Base-by-base conservation (phyloP, 2,888 invertebrate genomes). In the Netelia fuscicornis region DNA sequence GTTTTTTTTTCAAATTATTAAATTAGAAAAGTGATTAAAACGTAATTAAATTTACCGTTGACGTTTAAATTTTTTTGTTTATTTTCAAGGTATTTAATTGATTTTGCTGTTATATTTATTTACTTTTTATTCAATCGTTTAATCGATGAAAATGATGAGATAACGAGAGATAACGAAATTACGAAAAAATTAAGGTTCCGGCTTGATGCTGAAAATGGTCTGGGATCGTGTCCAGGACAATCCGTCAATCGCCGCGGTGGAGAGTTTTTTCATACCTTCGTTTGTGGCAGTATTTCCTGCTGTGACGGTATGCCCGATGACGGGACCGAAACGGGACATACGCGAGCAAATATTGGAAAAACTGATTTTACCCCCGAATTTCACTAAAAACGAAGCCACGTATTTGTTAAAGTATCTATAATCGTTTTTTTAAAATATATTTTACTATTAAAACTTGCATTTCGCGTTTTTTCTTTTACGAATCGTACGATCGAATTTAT, bases 301-400 rank as follows among this genome's bases (percentile, higher is more conserved):
- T 1, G 88, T 94, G 2, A 93, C 94, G 10, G 89, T 94, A 60
- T 94, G 94, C 81, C 92, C 93, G 13, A 82, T 91, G 2, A 89
- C 52, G 77, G 91, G 30, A 60, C 82, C 52, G 87, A 90, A 78
- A 48, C 87, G 8, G 56, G 83, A 60, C 81, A 89, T 67, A 44
- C 93, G 92, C 90, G 83, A 25, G 2, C 37, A 62, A 13, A 60
- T 87, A n/a, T 62, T 89, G n/a, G 17, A 80, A 13, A 75, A 25
- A 17, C 48, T 85, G 0, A 68, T 25, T 5, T 30, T 93, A 13
- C 89, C 90, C 0, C 79, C 76, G 0, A 87, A 90, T 44, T 87
- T 91, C 72, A 86, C 87, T 13, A 83, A 37, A 11, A 77, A 87
- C 0, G 83, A 89, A 2, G 86, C 67, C 0, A 48, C 70, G n/a